These are phyloP conservation scores for Reinhardtius hippoglossoides DNA, from an alignment of 2,113 vertebrate species.

Conservation along the genomic window DNA sequence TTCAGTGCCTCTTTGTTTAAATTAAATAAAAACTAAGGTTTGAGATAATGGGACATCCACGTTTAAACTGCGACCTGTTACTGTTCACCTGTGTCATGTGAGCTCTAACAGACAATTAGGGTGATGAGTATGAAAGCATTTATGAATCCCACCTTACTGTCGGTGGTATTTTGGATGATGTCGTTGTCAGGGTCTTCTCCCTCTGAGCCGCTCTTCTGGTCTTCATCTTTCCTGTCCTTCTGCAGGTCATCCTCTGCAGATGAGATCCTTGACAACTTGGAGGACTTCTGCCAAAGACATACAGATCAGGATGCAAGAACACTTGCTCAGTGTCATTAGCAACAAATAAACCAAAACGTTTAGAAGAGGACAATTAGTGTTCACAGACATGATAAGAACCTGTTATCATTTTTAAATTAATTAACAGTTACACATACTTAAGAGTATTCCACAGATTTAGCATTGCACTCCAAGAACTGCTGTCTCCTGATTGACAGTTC, in stretches of 20 bases:
- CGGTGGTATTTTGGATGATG: slow-evolving; percentile 90
- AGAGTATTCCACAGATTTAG: no score
- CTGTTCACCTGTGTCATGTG: no score
- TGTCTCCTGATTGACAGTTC: no score
- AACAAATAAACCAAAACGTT: neutral
- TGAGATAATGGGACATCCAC: no score
- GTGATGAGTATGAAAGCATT: neutral
- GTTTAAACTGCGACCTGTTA: no score
- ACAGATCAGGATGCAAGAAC: neutral
- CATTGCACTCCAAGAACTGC: no score
- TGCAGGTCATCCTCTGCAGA: slow-evolving; percentile 91
- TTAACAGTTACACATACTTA: no score
- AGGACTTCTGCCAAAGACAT: slow-evolving; percentile 86
- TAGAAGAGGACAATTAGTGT: neutral
- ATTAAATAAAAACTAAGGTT: no score
- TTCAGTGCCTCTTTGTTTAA: no score
- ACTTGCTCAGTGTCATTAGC: neutral
- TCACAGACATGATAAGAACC: no score
- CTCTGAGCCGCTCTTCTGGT: slow-evolving; percentile 93
- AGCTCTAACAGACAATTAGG: neutral
- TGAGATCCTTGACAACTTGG: slow-evolving; percentile 93
- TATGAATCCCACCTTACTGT: slow-evolving; percentile 88
- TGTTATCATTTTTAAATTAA: no score
- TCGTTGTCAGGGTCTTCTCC: slow-evolving; percentile 91
- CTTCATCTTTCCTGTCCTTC: slow-evolving; percentile 95